Conservation (phyloP, 2,113 vertebrate genomes). For the Morone saxatilis region DNA sequence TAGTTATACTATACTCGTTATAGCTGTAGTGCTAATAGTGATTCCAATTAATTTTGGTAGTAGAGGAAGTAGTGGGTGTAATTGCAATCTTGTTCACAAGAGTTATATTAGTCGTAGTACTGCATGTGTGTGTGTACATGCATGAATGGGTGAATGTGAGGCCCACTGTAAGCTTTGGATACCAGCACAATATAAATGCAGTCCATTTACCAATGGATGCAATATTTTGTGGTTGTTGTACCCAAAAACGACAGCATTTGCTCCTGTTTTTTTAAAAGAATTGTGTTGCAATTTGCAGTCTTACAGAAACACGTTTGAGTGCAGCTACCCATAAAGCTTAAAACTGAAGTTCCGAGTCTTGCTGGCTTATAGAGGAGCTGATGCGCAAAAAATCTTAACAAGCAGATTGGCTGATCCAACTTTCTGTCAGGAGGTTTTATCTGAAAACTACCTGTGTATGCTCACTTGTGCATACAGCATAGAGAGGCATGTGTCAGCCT, state of each 20-base stretch:
- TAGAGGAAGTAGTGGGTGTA: neutral
- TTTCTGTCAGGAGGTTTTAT: neutral
- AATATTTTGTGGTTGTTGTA: too few species aligned
- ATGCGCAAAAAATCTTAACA: neutral
- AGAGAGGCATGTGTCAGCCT: neutral
- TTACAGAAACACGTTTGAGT: too few species aligned
- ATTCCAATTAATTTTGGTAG: slow-evolving; percentile 20
- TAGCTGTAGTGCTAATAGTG: neutral
- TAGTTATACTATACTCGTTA: neutral
- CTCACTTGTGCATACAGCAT: neutral
- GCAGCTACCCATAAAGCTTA: too few species aligned
- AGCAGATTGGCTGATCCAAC: neutral
- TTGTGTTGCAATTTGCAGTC: too few species aligned
- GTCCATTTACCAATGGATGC: neutral
- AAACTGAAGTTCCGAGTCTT: too few species aligned
- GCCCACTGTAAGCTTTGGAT: neutral
- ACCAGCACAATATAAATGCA: neutral
- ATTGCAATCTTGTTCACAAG: neutral
- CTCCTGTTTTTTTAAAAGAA: too few species aligned
- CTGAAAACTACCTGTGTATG: neutral
- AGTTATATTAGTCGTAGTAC: neutral
- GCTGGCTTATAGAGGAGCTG: neutral
- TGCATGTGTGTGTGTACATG: neutral
- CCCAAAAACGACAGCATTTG: too few species aligned
- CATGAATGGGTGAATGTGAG: neutral